These are phyloP conservation scores for Agrilus cyanescens DNA, from an alignment of 2,888 invertebrate species.

Conservation along the genomic window DNA sequence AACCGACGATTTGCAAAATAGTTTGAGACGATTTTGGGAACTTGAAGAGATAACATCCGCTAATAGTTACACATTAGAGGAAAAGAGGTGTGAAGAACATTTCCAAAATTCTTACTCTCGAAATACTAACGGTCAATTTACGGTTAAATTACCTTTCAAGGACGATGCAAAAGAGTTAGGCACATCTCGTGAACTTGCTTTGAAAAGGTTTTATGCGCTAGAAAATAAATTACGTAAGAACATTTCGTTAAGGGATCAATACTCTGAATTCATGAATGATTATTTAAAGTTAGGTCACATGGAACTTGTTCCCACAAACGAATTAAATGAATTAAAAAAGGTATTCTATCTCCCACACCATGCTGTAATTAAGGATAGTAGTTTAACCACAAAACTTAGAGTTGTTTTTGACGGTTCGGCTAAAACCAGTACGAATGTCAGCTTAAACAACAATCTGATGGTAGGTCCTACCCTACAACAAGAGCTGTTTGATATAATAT, in stretches of 20 bases:
- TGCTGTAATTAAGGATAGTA: constrained; percentile 7
- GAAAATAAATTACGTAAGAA: constrained; percentile 1
- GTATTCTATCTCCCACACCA: constrained; percentile 14
- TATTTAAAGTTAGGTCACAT: constrained; percentile 1
- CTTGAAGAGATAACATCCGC: not conserved
- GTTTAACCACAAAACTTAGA: no score
- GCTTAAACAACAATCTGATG: no score
- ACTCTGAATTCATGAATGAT: constrained; percentile 2
- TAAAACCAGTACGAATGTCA: no score
- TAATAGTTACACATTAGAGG: not conserved
- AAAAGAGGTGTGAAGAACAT: constrained; percentile 2
- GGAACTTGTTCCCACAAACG: not conserved
- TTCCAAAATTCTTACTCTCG: not conserved
- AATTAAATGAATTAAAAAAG: not conserved
- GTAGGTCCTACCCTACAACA: no score
- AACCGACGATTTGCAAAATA: not conserved
- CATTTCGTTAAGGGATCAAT: not conserved
- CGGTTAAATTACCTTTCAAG: constrained; percentile 2
- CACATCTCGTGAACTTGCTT: not conserved
- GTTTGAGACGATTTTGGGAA: constrained; percentile 4
- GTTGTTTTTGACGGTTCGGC: no score
- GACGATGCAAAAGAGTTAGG: not conserved
- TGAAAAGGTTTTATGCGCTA: constrained; percentile 2
- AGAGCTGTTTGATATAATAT: no score
- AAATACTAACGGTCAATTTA: not conserved